These are phyloP conservation scores for Dromius quadrimaculatus DNA, from an alignment of 2,888 invertebrate genomes.

Conservation along the genomic window DNA sequence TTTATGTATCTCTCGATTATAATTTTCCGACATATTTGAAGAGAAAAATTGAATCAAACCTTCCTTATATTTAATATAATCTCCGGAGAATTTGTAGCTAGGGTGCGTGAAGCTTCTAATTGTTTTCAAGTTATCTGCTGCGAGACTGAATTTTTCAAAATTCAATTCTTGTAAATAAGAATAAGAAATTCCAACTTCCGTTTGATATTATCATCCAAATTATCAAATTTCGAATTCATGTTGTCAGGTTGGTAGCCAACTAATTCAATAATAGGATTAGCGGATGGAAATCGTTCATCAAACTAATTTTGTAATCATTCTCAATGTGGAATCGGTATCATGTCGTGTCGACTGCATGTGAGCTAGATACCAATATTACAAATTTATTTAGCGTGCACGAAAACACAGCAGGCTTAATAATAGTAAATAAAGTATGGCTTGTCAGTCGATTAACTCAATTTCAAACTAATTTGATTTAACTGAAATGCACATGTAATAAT, in stretches of 20 bases:
- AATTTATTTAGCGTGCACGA: slow-evolving; percentile 14
- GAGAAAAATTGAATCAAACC: too few species aligned
- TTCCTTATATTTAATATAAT: not conserved
- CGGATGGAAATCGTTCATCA: not conserved
- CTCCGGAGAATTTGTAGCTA: slow-evolving; percentile 4
- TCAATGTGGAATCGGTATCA: too few species aligned
- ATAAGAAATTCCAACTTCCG: slow-evolving; percentile 26
- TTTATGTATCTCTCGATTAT: too few species aligned
- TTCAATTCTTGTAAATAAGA: slow-evolving; percentile 22
- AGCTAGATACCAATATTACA: slow-evolving; percentile 2
- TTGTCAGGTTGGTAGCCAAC: slow-evolving; percentile 19
- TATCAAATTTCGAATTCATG: slow-evolving; percentile 23
- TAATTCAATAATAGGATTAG: slow-evolving; percentile 22
- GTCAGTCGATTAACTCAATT: slow-evolving; percentile 25
- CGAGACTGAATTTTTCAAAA: slow-evolving; percentile 29
- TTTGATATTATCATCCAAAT: slow-evolving; percentile 35
- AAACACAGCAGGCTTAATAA: slow-evolving; percentile 23
- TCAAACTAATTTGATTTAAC: slow-evolving; percentile 14
- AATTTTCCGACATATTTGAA: too few species aligned
- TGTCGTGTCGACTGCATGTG: not conserved
- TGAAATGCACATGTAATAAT: slow-evolving; percentile 20
- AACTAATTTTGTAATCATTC: too few species aligned
- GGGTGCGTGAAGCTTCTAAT: slow-evolving; percentile 12
- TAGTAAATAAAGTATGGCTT: slow-evolving; percentile 19
- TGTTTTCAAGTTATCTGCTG: slow-evolving; percentile 33